Base-by-base conservation (phyloP, 2,113 vertebrate species). In the Antechinus flavipes region DNA sequence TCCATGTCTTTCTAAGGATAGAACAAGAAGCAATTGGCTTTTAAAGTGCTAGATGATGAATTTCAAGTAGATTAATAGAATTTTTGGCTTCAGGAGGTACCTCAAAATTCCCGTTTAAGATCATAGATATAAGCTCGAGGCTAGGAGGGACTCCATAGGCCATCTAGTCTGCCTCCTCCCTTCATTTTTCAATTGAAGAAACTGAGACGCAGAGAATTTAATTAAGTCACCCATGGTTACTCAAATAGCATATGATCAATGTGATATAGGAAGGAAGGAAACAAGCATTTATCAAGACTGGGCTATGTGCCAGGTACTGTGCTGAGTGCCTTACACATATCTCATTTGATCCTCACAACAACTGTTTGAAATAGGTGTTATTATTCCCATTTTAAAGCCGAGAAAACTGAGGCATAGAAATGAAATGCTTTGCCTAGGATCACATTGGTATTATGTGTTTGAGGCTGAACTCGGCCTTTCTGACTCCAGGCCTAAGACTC, bases 11-110 rank as follows among this genome's bases (percentile, higher is more conserved):
- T 49, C 8, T 47, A 8, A 95, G 94, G 47, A 92, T 11, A 54
- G 76, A 91, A 91, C 54, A 92, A 54, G 54, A 35, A 27, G 96
- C 91, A 93, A 91, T 5, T 89, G 52, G 54, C 42, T 97, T 93
- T 61, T 56, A 76, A 76, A 26, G 49, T 95, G 91, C 91, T 4
- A 93, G 2, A 55, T 61, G 27, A 93, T 9, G 22, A 94, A 94
- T 61, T 90, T 76, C 56, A 90, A 9, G 90, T 68, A 58, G 84
- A 47, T 76, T 58, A 52, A 95, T 49, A 90, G 49, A 26, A 91
- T 61, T 94, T 42, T 56, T 76, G 68, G 68, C 35, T 42, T n/a
- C 68, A 76, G n/a, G n/a, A 42, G 68, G 68, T 76, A 76, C 68
- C 68, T 76, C 35, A 76, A 76, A 76, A 76, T 76, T 42, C 68